Evolutionary conservation across 2,113 vertebrate species (phyloP), one percentile per base, ranked within the genome.

Genomic region (Peucedramus taeniatus): DNA sequence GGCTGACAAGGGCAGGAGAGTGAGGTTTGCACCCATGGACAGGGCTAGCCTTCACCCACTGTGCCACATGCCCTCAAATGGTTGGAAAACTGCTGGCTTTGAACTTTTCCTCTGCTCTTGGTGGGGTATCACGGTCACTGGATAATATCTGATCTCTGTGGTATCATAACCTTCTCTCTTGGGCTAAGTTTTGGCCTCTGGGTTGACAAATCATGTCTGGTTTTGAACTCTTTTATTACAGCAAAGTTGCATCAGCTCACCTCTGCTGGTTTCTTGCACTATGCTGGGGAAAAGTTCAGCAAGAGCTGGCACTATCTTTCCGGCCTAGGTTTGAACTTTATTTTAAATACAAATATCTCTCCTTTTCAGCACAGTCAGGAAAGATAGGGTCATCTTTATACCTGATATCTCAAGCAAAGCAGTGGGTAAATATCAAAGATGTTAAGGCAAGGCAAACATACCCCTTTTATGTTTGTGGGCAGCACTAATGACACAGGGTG

Each of bases 331-430:
- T 87, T 95, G 77, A 96, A 87, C 91, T n/a, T 87, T 54, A 47
- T 89, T 97, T 97, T 80, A 94, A 95, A 70, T 59, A 95, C 59
- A 93, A 85, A 91, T 80, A 90, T 87, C 53, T 82, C 69, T 89
- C n/a, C 33, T 94, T 92, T 96, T 87, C 81, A 89, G 12, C 49
- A 27, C 27, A 89, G 93, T 81, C 51, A 80, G 96, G 76, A 81
- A 94, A 95, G 92, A 93, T 47, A 90, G 88, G 92, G 83, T 96
- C 96, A 96, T 96, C 93, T 90, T 96, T 95, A 95, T 95, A 75
- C 56, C 51, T 61, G 79, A 78, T 97, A 95, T 93, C 90, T 95
- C 76, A 87, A 93, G 85, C 83, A 95, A 92, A 94, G 68, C 93
- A 93, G 57, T 90, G 37, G 33, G 91, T 76, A 97, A 96, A 97